Conservation (phyloP, 2,888 invertebrate genomes). For the Tachina grossa region DNA sequence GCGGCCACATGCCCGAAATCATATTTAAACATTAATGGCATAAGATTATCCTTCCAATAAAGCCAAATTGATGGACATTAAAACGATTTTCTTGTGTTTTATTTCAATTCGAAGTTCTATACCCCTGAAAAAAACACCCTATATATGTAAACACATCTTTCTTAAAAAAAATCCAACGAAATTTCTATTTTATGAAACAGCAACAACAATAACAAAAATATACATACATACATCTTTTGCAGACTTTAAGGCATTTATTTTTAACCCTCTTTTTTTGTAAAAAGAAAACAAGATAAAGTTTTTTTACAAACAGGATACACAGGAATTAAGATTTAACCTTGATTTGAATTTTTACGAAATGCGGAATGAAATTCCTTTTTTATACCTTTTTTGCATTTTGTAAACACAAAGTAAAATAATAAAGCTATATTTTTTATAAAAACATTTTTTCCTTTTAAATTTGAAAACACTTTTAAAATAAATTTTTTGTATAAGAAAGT, state of each 20-base stretch:
- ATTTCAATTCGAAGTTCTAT: too few relatives aligned
- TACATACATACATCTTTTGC: not conserved
- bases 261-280: slow-evolving; percentile 37
- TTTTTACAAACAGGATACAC: slow-evolving; percentile 19
- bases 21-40: too few relatives aligned
- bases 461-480: too few relatives aligned
- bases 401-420: not conserved
- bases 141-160: slow-evolving; percentile 34
- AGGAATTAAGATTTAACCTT: slow-evolving; percentile 28
- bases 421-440: too few relatives aligned
- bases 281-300: slow-evolving; percentile 29
- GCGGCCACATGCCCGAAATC: too few relatives aligned
- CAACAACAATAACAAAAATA: not conserved
- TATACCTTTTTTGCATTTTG: not conserved
- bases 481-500: too few relatives aligned
- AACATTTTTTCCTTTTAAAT: too few relatives aligned
- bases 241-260: slow-evolving; percentile 1
- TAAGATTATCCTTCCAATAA: too few relatives aligned
- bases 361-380: not conserved
- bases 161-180: not conserved
- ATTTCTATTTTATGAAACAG: slow-evolving; percentile 33
- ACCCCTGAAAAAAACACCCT: too few relatives aligned
- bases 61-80: too few relatives aligned
- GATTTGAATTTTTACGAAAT: not conserved
- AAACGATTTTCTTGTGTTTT: too few relatives aligned